These are phyloP conservation scores for Poecilia velifera DNA, from an alignment of 2,797 vertebrate genomes.

Conservation along the genomic window DNA sequence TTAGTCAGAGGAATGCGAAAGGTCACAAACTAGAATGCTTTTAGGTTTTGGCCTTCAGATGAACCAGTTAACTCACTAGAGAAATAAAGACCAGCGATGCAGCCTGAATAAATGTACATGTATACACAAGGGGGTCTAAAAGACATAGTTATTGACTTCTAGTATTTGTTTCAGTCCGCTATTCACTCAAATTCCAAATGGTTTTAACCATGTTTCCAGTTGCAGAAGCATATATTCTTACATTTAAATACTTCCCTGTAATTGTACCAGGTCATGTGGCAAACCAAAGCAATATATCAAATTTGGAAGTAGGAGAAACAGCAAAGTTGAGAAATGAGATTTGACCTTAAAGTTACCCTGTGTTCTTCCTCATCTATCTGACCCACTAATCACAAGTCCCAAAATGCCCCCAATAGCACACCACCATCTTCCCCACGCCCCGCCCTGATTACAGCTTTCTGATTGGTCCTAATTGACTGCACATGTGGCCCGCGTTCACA, in stretches of 20 bases:
- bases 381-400: constrained; percentile 74
- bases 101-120: background rate
- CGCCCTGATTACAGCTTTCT: constrained; percentile 77
- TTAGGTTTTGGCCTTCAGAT: background rate
- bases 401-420: constrained; percentile 46
- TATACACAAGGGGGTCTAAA: background rate
- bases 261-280: constrained; percentile 51
- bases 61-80: background rate
- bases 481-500: constrained; percentile 77
- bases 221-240: constrained; percentile 24
- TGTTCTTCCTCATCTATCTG: constrained; percentile 64
- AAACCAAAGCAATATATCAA: constrained; percentile 50
- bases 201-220: constrained; percentile 9
- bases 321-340: constrained; percentile 34
- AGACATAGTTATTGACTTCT: constrained; percentile 22
- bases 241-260: constrained; percentile 39
- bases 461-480: constrained; percentile 82
- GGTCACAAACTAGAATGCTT: constrained; percentile 2
- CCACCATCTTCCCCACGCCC: constrained; percentile 57
- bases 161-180: constrained; percentile 6
- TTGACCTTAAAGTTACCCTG: constrained; percentile 28
- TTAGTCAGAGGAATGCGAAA: background rate
- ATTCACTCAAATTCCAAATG: background rate
- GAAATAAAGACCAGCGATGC: background rate
- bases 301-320: constrained; percentile 28